Base-by-base conservation (phyloP, 2,888 invertebrate genomes). In the Dicyrtoma fusca region DNA sequence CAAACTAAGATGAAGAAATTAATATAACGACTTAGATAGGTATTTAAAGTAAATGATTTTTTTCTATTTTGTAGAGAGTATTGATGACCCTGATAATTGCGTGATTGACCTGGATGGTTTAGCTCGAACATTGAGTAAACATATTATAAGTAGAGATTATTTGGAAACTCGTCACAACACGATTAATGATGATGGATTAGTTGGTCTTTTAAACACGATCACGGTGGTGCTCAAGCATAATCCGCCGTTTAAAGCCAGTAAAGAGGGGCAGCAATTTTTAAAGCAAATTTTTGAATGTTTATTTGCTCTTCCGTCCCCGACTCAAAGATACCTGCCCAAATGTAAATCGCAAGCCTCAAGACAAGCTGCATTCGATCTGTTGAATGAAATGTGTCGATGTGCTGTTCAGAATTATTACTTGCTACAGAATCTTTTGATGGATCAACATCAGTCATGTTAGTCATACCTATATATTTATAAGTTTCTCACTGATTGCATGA, bases 221-320 rank as follows among this genome's bases (percentile, higher is more conserved):
- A 91, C 92, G n/a, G 93, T 94, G 82, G 86, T 95, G 57, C 87
- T 95, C 80, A 95, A 95, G 82, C 95, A 95, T 82, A 91, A 92
- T 81, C 91, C 95, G 0, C 88, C 91, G 17, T 95, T 92, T 83
- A 95, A 95, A 83, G 90, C 88, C 53, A 89, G 90, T 5, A 88
- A 91, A 71, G 89, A 89, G 63, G 94, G 94, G 0, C 86, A 90
- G 77, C 87, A 88, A 81, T 86, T 91, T 10, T 83, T 91, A 4
- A 86, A 87, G 79, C 87, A 89, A 71, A 68, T 72, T 14, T 95
- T 95, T 82, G 90, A 92, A 61, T 94, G 92, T 83, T 86, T 96
- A 1, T 97, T 97, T 83, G 94, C 94, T 72, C 88, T 96, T 76
- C 95, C 96, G 0, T 93, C 91, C 81, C 92, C 95, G 0, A 88